Conservation (phyloP, 2,888 invertebrate species). For the Amphipyra tragopoginis region DNA sequence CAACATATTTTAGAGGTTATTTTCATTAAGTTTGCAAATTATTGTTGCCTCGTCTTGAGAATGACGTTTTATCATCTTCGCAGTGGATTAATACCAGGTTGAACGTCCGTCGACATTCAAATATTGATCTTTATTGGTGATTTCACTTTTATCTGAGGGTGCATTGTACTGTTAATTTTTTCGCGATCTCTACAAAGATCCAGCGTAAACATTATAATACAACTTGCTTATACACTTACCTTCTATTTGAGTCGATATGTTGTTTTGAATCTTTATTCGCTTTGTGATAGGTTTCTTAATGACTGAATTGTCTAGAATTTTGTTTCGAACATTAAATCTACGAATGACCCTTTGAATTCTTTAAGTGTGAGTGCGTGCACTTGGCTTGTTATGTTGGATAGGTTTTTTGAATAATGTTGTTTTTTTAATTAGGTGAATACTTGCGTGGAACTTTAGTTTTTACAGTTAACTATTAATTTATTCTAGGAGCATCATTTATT, state of each 20-base stretch:
- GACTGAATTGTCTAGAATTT: neutral
- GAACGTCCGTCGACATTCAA: slow-evolving; percentile 70
- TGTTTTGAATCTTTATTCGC: slow-evolving; percentile 1
- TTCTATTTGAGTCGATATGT: neutral
- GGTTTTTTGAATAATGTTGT: slow-evolving; percentile 2
- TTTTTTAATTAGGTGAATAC: slow-evolving; percentile 9
- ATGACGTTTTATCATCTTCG: slow-evolving; percentile 48
- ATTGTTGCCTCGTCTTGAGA: slow-evolving; percentile 22
- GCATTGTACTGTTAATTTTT: slow-evolving; percentile 50
- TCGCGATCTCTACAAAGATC: slow-evolving; percentile 8
- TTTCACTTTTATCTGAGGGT: slow-evolving; percentile 72
- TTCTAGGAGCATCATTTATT: slow-evolving; percentile 14
- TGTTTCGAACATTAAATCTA: slow-evolving; percentile 1
- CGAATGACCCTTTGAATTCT: neutral
- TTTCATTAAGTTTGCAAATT: slow-evolving; percentile 42
- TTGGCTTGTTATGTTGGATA: slow-evolving; percentile 2
- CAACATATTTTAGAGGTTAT: slow-evolving; percentile 41
- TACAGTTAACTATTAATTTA: slow-evolving; percentile 25
- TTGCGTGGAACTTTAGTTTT: slow-evolving; percentile 9
- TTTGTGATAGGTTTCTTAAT: neutral
- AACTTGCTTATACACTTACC: neutral
- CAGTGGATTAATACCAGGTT: slow-evolving; percentile 58
- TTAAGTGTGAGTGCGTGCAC: neutral
- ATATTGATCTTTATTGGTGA: slow-evolving; percentile 69
- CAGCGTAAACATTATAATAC: slow-evolving; percentile 15